Conservation (phyloP, 2,888 invertebrate species). For the Drosophila mimica region DNA sequence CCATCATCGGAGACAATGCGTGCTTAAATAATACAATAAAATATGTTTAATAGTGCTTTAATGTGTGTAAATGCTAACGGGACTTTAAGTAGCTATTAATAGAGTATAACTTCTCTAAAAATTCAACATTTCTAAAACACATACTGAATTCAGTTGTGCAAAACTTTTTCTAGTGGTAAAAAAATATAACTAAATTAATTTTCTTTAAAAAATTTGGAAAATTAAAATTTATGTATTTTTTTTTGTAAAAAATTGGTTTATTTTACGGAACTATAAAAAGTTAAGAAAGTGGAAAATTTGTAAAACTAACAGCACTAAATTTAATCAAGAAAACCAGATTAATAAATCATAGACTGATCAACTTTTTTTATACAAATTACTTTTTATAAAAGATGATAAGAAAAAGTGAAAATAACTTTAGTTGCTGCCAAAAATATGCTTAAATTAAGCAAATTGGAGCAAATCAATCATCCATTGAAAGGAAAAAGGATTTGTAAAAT, state of each 20-base stretch:
- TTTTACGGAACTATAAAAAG: neutral
- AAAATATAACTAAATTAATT: neutral
- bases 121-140: neutral
- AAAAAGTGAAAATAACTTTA: slow-evolving; percentile 7
- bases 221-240: neutral
- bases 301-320: no score
- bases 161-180: neutral
- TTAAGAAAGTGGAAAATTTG: neutral
- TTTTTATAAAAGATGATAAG: neutral
- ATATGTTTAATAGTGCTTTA: slow-evolving; percentile 1
- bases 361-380: neutral
- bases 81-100: slow-evolving; percentile 10
- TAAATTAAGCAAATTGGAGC: neutral
- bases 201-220: neutral
- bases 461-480: slow-evolving; percentile 41
- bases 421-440: slow-evolving; percentile 10
- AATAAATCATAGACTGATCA: neutral
- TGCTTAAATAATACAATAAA: slow-evolving; percentile 4
- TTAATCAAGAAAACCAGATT: neutral
- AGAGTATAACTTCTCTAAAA: neutral
- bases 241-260: neutral
- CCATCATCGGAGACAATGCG: slow-evolving; percentile 40
- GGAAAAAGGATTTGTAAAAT: neutral
- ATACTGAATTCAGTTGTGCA: neutral
- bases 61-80: slow-evolving; percentile 6